Evolutionary conservation across 2,113 vertebrate genomes (phyloP).

Genomic region (Mormyrus iriodes): DNA sequence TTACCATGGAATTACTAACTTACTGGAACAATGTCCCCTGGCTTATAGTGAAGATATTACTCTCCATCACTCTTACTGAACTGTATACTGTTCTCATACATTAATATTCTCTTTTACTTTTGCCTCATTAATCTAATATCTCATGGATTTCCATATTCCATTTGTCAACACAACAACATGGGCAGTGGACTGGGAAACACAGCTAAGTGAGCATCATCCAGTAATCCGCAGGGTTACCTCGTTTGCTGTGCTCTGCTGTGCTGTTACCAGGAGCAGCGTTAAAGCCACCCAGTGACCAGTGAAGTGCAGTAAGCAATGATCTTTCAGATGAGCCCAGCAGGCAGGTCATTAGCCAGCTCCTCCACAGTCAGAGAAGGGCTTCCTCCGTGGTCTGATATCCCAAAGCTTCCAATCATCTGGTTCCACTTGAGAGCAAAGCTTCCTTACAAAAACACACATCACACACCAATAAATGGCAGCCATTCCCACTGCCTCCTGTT

Average conservation of each 20-base stretch:
- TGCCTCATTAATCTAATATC: constrained; percentile 1
- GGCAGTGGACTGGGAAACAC: not conserved
- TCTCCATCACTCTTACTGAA: not conserved
- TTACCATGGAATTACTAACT: constrained; percentile 39
- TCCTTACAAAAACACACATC: not conserved
- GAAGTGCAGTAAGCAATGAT: not conserved
- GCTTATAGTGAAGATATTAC: constrained; percentile 35
- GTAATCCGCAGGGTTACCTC: not conserved
- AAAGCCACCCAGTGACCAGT: not conserved
- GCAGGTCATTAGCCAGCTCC: not conserved
- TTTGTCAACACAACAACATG: not conserved
- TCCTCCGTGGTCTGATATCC: not conserved
- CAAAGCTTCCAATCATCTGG: constrained; percentile 10
- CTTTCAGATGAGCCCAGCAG: not conserved
- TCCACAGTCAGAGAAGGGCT: not conserved
- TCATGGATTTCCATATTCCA: not conserved
- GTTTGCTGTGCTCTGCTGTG: not conserved
- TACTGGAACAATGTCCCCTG: constrained; percentile 49
- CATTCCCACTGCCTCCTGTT: not conserved
- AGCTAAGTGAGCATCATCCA: not conserved
- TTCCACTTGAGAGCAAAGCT: not conserved
- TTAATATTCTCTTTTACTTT: not conserved
- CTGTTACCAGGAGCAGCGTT: not conserved
- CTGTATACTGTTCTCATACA: not conserved
- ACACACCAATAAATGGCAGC: not conserved